phyloP scores from a whole-genome alignment of 1,140 invertebrate genomes.

The Aphidius gifuensis region DNA sequence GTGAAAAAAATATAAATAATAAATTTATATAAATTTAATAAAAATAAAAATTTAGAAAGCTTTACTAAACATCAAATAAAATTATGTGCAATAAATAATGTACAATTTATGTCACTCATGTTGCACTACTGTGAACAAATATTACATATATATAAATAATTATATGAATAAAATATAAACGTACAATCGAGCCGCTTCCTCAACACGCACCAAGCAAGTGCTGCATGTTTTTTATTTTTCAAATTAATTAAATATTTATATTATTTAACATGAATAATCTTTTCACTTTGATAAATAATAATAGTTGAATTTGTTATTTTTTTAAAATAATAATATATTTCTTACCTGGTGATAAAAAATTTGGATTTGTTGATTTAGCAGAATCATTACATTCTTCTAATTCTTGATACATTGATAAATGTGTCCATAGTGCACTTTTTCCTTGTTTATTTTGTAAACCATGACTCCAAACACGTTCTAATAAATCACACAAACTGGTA shows the following conservation, averaged over 20 bases:
- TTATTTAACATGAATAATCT: background rate
- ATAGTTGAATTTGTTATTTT: background rate
- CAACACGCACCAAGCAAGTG: slow-evolving; percentile 85
- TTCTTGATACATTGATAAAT: slow-evolving; percentile 86
- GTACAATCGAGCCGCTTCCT: slow-evolving; percentile 86
- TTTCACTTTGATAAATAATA: background rate
- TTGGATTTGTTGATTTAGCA: slow-evolving; percentile 74
- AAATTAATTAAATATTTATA: slow-evolving; percentile 13
- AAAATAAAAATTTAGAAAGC: slow-evolving; percentile 21
- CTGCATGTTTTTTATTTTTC: slow-evolving; percentile 57
- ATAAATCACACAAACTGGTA: slow-evolving; percentile 92
- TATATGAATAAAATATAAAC: slow-evolving; percentile 46
- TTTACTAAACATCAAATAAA: slow-evolving; percentile 3
- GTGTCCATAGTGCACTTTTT: slow-evolving; percentile 93
- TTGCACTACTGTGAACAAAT: slow-evolving; percentile 10
- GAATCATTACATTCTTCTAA: slow-evolving; percentile 75
- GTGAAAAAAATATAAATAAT: slow-evolving; percentile 21
- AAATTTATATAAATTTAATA: background rate
- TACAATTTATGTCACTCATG: slow-evolving; percentile 5
- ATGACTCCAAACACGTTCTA: slow-evolving; percentile 98
- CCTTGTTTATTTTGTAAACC: slow-evolving; percentile 94
- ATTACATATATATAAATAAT: slow-evolving; percentile 11
- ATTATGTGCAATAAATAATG: slow-evolving; percentile 15
- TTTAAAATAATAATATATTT: too few relatives aligned
- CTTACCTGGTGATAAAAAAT: slow-evolving; percentile 79